Evolutionary conservation across 2,113 vertebrate species (phyloP).

Genomic region (Etheostoma cragini): DNA sequence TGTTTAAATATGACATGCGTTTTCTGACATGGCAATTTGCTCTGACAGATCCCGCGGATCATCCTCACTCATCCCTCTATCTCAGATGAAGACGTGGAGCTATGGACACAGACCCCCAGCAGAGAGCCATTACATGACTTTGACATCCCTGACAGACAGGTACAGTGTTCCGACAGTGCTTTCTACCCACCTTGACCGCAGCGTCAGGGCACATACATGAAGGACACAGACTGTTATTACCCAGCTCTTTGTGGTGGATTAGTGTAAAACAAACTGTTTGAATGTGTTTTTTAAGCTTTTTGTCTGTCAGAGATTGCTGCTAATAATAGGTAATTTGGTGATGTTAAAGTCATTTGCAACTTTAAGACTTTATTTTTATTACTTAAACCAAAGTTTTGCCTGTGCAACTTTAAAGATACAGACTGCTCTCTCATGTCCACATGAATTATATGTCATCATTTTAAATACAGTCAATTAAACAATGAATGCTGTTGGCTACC

Average conservation of each 20-base stretch:
- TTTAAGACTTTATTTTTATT: conserved; percentile 32
- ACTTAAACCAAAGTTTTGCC: conserved; percentile 21
- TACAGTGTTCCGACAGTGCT: conserved; percentile 73
- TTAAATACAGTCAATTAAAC: conserved; percentile 30
- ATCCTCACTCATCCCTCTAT: conserved; percentile 89
- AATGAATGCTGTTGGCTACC: conserved; percentile 22
- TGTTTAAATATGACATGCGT: background rate
- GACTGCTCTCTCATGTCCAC: conserved; percentile 7
- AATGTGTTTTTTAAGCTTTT: conserved; percentile 55
- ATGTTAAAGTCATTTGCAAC: conserved; percentile 28
- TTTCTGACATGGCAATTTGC: background rate
- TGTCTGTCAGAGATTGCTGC: conserved; percentile 40
- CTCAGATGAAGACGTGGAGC: conserved; percentile 87
- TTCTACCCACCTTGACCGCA: conserved; percentile 81
- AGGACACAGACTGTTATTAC: conserved; percentile 13
- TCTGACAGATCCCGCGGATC: conserved; percentile 86
- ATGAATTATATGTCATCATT: background rate
- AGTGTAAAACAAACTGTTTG: background rate
- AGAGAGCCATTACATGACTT: conserved; percentile 68
- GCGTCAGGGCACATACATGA: background rate
- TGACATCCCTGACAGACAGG: conserved; percentile 45
- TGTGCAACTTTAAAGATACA: background rate
- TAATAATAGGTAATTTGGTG: conserved; percentile 17
- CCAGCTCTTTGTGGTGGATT: background rate
- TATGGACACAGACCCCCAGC: conserved; percentile 76